Evolutionary conservation across 2,888 invertebrate genomes (phyloP).

Genomic region (Drosophila stalkeri): DNA sequence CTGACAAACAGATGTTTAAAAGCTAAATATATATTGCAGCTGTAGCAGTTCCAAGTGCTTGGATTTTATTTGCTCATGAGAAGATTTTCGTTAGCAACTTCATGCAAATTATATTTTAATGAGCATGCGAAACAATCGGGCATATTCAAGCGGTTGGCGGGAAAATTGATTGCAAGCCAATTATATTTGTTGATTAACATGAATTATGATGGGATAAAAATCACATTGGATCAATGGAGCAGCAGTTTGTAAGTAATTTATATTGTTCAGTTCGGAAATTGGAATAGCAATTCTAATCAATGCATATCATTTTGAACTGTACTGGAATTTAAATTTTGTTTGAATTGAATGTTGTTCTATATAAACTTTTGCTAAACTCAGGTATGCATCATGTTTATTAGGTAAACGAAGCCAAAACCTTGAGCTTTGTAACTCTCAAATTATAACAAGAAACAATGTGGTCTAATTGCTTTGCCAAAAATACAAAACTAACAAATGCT

Average conservation of each 20-base stretch:
- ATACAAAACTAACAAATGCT: neutral
- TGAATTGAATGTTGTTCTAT: neutral
- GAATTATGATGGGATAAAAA: conserved; percentile 8
- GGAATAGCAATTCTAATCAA: neutral
- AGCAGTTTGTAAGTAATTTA: neutral
- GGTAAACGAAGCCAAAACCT: neutral
- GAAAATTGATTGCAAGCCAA: conserved; percentile 44
- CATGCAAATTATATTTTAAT: conserved; percentile 48
- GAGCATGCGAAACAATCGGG: conserved; percentile 39
- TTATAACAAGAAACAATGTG: neutral
- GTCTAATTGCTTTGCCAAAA: conserved; percentile 8
- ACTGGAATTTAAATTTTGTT: neutral
- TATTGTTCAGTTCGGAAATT: neutral
- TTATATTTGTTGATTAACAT: conserved; percentile 33
- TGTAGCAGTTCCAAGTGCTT: conserved; percentile 13
- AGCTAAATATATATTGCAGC: neutral
- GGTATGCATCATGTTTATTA: neutral
- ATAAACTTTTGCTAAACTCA: neutral
- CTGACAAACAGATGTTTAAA: conserved; percentile 16
- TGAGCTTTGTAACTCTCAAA: conserved; percentile 1
- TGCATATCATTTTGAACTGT: neutral
- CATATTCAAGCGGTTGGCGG: conserved; percentile 45
- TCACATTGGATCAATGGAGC: neutral
- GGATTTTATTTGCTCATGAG: conserved; percentile 28
- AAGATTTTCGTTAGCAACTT: conserved; percentile 34